Percentiles rank a stretch among this genome's conserved stretches.
Evolutionary conservation across 2,888 invertebrate species (phyloP).

Genomic region (Ernsta delagoae): DNA sequence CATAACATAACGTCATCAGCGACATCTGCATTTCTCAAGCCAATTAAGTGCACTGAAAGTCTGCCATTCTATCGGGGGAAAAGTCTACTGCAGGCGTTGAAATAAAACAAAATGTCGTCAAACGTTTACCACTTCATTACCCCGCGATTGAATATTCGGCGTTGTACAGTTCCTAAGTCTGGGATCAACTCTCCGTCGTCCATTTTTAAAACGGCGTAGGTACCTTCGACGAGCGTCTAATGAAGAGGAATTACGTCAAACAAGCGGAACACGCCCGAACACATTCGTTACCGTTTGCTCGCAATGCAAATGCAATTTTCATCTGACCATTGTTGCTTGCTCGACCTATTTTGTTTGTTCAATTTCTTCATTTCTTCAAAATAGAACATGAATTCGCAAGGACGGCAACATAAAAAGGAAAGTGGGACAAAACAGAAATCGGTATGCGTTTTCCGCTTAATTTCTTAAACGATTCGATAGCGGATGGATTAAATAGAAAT

Average conservation of each 20-base stretch:
- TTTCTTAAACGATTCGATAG: neutral
- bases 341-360: constrained; percentile 33
- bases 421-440: neutral
- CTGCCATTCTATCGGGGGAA: constrained; percentile 15
- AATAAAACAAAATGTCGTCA: constrained; percentile 22
- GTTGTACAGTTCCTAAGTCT: constrained; percentile 16
- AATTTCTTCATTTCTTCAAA: constrained; percentile 20
- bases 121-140: constrained; percentile 29
- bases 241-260: constrained; percentile 37
- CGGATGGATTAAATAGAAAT: neutral
- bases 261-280: constrained; percentile 31
- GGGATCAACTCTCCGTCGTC: constrained; percentile 8
- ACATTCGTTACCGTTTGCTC: constrained; percentile 35
- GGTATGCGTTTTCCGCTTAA: neutral
- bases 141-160: constrained; percentile 28
- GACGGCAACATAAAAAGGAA: constrained; percentile 1
- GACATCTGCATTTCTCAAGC: too few species aligned
- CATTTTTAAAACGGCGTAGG: constrained; percentile 23
- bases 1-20: too few species aligned
- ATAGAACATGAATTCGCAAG: constrained; percentile 27
- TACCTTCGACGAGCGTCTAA: constrained; percentile 26
- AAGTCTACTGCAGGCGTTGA: neutral
- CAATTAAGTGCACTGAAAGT: constrained; percentile 3
- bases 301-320: constrained; percentile 34
- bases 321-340: constrained; percentile 26